Conservation (phyloP, 2,888 invertebrate species). For the Phortica okadai region DNA sequence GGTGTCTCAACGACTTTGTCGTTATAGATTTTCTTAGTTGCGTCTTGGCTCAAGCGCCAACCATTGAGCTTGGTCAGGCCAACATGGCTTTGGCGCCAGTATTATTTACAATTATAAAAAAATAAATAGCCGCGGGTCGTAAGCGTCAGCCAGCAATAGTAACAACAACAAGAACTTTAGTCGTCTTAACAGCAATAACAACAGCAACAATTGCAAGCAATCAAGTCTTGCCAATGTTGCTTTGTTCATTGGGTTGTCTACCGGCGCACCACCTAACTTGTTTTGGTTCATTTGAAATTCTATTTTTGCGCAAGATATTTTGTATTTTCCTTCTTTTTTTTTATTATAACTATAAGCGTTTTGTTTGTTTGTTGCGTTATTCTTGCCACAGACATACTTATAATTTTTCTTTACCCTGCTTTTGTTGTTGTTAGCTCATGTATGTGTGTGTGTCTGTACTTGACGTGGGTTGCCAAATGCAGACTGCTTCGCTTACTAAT, state of each 20-base stretch:
- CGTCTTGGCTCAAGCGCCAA: not conserved
- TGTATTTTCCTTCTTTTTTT: constrained; percentile 17
- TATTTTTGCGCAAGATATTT: constrained; percentile 44
- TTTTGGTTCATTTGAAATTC: constrained; percentile 39
- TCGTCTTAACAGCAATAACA: not conserved
- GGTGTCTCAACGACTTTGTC: constrained; percentile 15
- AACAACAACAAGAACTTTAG: constrained; percentile 24
- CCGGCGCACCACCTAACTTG: constrained; percentile 8
- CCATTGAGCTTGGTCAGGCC: constrained; percentile 42
- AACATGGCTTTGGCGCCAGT: constrained; percentile 48
- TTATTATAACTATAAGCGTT: not conserved
- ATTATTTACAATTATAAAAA: constrained; percentile 50
- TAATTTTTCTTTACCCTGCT: constrained; percentile 39
- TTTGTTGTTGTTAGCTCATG: not conserved
- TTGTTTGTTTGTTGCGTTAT: constrained; percentile 3
- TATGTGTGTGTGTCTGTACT: not conserved
- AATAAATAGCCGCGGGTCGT: constrained; percentile 47
- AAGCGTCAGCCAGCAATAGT: constrained; percentile 38
- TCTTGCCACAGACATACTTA: constrained; percentile 23
- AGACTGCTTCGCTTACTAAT: constrained; percentile 39
- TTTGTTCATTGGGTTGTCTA: not conserved
- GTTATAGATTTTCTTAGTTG: constrained; percentile 20
- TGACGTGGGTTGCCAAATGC: constrained; percentile 22
- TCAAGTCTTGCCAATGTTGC: not conserved
- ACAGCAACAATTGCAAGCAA: constrained; percentile 2